Conservation (phyloP, 2,113 vertebrate species). For the Xenopus borealis region DNA sequence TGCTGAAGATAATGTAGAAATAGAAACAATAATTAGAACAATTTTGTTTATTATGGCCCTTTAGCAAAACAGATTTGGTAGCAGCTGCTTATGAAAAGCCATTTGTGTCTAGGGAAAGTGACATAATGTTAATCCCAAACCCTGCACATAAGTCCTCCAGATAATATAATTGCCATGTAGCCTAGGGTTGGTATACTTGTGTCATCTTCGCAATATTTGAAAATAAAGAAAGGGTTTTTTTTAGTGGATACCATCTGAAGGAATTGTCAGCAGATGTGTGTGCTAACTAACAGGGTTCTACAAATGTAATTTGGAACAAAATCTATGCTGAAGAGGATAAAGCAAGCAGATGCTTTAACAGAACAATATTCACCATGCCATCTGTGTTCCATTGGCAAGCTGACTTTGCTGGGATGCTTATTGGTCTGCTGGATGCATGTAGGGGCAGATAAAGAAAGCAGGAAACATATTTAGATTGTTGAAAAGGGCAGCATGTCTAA, state of each 20-base stretch:
- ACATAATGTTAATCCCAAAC: too few species aligned
- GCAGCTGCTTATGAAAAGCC: too few species aligned
- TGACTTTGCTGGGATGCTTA: neutral
- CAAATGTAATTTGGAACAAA: conserved; percentile 26
- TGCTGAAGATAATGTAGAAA: too few species aligned
- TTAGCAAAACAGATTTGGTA: neutral
- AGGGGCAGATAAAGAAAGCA: neutral
- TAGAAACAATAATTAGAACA: too few species aligned
- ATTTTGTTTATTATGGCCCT: neutral
- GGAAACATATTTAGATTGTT: neutral
- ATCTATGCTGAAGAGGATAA: conserved; percentile 6
- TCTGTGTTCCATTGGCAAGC: conserved; percentile 29
- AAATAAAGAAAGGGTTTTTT: too few species aligned
- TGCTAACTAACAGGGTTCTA: neutral
- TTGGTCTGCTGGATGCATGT: neutral
- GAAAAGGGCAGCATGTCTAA: neutral
- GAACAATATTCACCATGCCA: conserved; percentile 31
- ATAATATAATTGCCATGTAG: too few species aligned
- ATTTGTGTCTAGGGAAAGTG: too few species aligned
- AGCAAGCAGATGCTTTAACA: conserved; percentile 23
- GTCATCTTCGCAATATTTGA: too few species aligned
- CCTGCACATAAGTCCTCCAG: too few species aligned
- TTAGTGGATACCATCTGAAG: neutral
- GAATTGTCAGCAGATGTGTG: neutral
- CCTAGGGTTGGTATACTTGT: too few species aligned